Evolutionary conservation across 2,888 invertebrate species (phyloP), one percentile per base, ranked within the genome.

Genomic region (Oscheius sp.): DNA sequence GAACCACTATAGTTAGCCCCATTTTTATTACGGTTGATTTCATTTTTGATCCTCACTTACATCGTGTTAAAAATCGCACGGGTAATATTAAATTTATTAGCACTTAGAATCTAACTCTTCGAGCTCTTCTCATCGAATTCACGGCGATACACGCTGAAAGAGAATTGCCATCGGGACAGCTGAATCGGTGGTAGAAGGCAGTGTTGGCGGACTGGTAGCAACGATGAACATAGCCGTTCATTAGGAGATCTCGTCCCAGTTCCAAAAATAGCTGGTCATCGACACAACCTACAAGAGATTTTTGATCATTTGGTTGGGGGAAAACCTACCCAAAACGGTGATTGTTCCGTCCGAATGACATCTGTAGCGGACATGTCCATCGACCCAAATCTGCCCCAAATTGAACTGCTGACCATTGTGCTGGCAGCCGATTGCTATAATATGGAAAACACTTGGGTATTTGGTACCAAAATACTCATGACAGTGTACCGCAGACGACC

Each of bases 341-440:
- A 85, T 74, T 3, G 78, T 79, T 48, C 87, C 87, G 57, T 84
- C 84, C 32, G 83, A 79, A 21, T 81, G 78, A 73, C 88, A 88
- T 60, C 86, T 84, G 75, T 88, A 88, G 35, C 88, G 76, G 53
- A 88, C 86, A 73, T 88, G 88, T 73, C 85, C 83, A 68, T 88
- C 88, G 21, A 86, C 85, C 86, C 86, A 88, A 72, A 87, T 79
- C 66, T 88, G 86, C 2, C 87, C 87, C 13, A 85, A 81, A 57
- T 76, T 81, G 78, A 82, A 88, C 60, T 86, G 82, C 35, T 82
- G 75, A 59, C 81, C 84, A 51, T 84, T 85, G 60, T 85, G 86
- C 7, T 74, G 71, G 66, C 88, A 88, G 47, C 88, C 88, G 57
- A 88, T 55, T 62, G 87, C 88, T 88, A 62, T 48, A 84, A 79